phyloP scores from a whole-genome alignment of 1,140 invertebrate species.

The Aphelenchoides besseyi region DNA sequence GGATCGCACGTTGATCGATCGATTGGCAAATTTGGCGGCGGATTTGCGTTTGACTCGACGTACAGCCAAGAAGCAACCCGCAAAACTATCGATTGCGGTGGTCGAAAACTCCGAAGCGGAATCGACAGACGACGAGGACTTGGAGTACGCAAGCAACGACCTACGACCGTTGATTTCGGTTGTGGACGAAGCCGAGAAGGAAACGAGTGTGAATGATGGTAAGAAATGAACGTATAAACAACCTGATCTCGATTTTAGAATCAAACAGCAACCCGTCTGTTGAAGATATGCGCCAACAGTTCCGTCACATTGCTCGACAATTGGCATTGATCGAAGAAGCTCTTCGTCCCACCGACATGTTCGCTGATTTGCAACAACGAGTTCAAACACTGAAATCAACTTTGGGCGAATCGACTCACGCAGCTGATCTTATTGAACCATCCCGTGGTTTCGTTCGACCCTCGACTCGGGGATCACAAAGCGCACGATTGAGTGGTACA shows the following conservation, averaged over 20 bases:
- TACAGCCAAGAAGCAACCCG: neutral
- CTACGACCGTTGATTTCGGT: neutral
- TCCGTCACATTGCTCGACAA: conserved; percentile 52
- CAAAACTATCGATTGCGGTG: neutral
- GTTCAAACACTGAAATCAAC: conserved; percentile 53
- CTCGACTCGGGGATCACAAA: conserved; percentile 34
- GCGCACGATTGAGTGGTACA: conserved; percentile 15
- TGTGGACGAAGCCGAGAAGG: neutral
- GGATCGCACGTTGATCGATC: neutral
- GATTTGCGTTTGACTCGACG: neutral
- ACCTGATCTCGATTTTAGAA: neutral
- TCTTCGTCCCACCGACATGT: conserved; percentile 45
- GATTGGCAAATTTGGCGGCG: neutral
- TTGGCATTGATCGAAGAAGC: conserved; percentile 50
- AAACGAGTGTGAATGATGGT: neutral
- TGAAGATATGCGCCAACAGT: conserved; percentile 41
- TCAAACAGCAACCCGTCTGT: neutral
- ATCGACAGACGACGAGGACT: neutral
- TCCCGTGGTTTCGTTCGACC: neutral
- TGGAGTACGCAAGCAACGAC: neutral
- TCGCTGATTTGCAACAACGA: conserved; percentile 44
- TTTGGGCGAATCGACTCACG: conserved; percentile 37
- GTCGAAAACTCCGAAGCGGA: neutral
- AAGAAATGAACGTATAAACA: no score
- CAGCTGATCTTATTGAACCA: neutral